Evolutionary conservation across 2,113 vertebrate genomes (phyloP).

Genomic region (Vireo altiloquus): DNA sequence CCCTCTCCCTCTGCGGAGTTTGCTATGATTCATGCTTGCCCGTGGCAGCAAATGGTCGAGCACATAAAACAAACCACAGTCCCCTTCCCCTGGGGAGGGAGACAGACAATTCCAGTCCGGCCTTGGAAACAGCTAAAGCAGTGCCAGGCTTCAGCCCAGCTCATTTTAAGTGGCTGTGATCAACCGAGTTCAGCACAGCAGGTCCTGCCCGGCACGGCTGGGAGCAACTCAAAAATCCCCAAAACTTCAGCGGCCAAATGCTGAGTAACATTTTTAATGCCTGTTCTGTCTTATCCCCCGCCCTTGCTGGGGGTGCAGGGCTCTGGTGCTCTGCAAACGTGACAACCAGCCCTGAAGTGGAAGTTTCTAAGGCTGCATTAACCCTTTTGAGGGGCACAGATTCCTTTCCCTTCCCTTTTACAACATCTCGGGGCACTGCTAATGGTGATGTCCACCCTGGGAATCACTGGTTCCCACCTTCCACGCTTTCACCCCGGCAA

Average conservation of each 20-base stretch:
- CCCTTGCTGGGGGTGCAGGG: background rate
- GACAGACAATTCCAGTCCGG: background rate
- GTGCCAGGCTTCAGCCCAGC: background rate
- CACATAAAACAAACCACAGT: background rate
- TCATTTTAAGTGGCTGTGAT: background rate
- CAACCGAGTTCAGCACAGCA: background rate
- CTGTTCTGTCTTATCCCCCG: background rate
- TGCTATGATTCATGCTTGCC: background rate
- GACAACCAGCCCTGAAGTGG: background rate
- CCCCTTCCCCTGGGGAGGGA: background rate
- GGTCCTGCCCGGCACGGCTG: background rate
- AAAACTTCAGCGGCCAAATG: background rate
- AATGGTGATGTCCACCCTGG: background rate
- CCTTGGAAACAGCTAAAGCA: background rate
- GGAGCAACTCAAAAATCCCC: background rate
- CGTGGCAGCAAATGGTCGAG: background rate
- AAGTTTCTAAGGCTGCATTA: background rate
- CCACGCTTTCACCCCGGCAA: rapidly evolving
- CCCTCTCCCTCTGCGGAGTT: background rate
- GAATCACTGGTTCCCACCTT: background rate
- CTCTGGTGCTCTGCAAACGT: background rate
- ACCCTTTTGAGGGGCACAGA: background rate
- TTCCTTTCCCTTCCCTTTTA: background rate
- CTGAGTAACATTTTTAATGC: background rate
- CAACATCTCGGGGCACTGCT: rapidly evolving